Conservation (phyloP, 2,113 vertebrate genomes). For the Pristiophorus japonicus region DNA sequence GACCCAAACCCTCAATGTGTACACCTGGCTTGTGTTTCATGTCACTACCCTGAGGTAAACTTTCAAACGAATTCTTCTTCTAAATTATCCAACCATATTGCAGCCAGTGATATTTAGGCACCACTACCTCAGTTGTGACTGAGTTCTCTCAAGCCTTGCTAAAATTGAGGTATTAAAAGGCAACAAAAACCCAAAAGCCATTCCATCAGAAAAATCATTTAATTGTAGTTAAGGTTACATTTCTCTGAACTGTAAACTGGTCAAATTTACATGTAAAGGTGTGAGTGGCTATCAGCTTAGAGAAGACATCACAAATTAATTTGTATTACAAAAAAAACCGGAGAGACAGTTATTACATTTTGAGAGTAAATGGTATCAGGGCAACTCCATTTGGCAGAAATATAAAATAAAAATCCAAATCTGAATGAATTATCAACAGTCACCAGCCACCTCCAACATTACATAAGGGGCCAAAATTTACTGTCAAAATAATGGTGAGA, state of each 20-base stretch:
- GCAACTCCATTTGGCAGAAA: background rate
- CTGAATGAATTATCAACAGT: background rate
- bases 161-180: background rate
- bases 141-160: background rate
- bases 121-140: too few relatives aligned
- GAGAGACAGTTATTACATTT: background rate
- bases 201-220: background rate
- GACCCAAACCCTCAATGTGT: background rate
- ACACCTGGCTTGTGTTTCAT: background rate
- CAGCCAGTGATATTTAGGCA: background rate
- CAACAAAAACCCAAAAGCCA: too few relatives aligned
- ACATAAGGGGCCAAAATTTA: background rate
- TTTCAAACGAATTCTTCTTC: background rate
- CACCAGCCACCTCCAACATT: background rate
- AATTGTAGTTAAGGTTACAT: background rate
- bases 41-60: background rate
- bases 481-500: background rate
- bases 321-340: background rate
- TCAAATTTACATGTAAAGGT: background rate
- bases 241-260: too few relatives aligned
- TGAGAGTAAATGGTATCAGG: background rate
- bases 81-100: background rate
- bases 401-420: background rate
- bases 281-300: background rate
- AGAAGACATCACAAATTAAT: background rate